Evolutionary conservation across 2,888 invertebrate genomes (phyloP).

Genomic region (Troides aeacus): DNA sequence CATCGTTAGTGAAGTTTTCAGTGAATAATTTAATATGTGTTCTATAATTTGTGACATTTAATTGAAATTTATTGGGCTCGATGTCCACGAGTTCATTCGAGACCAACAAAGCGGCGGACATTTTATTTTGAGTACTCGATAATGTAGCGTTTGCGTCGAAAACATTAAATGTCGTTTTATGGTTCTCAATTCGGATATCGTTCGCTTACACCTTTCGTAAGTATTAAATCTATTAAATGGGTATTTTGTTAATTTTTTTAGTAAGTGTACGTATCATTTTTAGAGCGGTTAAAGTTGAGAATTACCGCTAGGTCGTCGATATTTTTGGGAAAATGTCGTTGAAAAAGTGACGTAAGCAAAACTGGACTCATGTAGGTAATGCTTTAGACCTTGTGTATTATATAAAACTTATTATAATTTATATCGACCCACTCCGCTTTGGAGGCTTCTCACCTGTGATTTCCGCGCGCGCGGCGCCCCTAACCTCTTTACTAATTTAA

Average conservation of each 20-base stretch:
- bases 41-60: conserved; percentile 62
- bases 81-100: conserved; percentile 80
- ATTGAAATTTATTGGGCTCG: conserved; percentile 71
- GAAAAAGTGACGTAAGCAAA: conserved; percentile 72
- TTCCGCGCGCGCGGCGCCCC: conserved; percentile 78
- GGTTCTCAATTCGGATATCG: conserved; percentile 74
- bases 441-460: conserved; percentile 68
- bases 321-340: conserved; percentile 69
- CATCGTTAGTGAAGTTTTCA: conserved; percentile 62
- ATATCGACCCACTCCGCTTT: conserved; percentile 73
- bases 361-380: conserved; percentile 56
- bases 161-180: conserved; percentile 79
- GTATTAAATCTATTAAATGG: conserved; percentile 54
- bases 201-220: conserved; percentile 79
- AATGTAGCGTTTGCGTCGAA: conserved; percentile 80
- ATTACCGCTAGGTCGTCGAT: conserved; percentile 68
- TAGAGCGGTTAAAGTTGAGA: conserved; percentile 59
- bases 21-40: conserved; percentile 69
- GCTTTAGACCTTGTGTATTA: conserved; percentile 49
- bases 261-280: conserved; percentile 44
- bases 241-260: conserved; percentile 50
- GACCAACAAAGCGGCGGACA: conserved; percentile 81
- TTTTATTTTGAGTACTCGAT: conserved; percentile 81
- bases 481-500: conserved; percentile 78
- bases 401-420: conserved; percentile 49